Evolutionary conservation across 1,140 invertebrate genomes (phyloP), one percentile per base, ranked within the genome.

Genomic region (Mamestra configurata): DNA sequence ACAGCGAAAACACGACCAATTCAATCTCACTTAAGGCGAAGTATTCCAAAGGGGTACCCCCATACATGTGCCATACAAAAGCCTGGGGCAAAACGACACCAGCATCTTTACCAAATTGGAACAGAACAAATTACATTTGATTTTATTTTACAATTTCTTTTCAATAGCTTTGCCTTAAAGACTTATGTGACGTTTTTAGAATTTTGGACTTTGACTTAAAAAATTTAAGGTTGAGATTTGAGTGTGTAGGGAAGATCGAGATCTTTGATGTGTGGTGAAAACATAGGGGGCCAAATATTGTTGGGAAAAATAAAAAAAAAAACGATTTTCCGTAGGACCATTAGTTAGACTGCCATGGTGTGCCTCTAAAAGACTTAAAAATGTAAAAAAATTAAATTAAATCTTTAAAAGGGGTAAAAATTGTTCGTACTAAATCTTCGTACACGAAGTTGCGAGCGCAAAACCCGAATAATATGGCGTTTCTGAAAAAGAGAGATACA

Each of bases 81-180:
- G 37, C 73, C 73, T 13, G 22, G 10, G 24, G 73, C 71, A 55
- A 61, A 18, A 61, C 15, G 20, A 61, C 55, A 75, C 55, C 31
- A 37, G 10, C 27, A 37, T 61, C 31, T 75, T 75, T 37, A 35
- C 80, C 84, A 89, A 92, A 91, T 92, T 90, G 89, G 86, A 84
- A 87, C 79, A 78, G 81, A 88, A 80, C 85, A 84, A 89, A 88
- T 90, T 85, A 88, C 84, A 82, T 90, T 90, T 91, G 89, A 91
- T 92, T 90, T 92, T 91, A 89, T 91, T 91, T 90, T 86, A 89
- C 89, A 88, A 90, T 91, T 91, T 86, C 86, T 90, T 92, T 89
- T 84, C 86, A 82, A 88, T 76, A 76, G 11, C 40, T 49, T 49
- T 15, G 24, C 53, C 24, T 72, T 37, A 8, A 73, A 70, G 49